Conservation (phyloP, 2,888 invertebrate species). For the Ecdyonurus torrentis region DNA sequence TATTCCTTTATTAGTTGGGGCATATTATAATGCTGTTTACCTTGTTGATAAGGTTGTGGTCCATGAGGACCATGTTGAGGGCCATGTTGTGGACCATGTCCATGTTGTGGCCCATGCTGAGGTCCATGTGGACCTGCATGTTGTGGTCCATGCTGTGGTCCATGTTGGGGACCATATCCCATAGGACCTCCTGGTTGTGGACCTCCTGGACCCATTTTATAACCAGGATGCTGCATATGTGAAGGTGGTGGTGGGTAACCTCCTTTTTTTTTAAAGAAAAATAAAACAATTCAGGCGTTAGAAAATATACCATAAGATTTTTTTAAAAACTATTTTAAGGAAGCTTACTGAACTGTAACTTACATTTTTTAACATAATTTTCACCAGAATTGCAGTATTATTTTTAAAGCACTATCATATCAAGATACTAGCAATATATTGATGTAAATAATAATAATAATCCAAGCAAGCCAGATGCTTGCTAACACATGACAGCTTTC, state of each 20-base stretch:
- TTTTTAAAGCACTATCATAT: no score
- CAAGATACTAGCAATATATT: no score
- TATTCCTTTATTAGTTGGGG: no score
- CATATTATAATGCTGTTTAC: background rate
- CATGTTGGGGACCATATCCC: background rate
- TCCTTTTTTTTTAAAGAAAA: no score
- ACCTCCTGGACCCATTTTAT: background rate
- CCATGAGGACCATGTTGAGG: background rate
- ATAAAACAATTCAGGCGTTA: no score
- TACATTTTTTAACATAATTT: background rate
- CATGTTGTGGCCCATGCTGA: background rate
- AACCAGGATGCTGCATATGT: background rate
- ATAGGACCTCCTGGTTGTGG: background rate
- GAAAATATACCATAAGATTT: no score
- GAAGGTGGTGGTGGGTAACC: slow-evolving; percentile 9
- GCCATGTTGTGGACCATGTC: background rate
- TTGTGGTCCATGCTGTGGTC: background rate
- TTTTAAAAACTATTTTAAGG: no score
- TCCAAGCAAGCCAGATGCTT: no score
- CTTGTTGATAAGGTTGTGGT: background rate
- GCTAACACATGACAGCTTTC: no score
- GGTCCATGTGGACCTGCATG: background rate
- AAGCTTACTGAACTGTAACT: background rate
- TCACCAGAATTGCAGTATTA: no score
- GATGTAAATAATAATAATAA: no score